Evolutionary conservation across 2,888 invertebrate genomes (phyloP).

Genomic region (Calameuta filiformis): DNA sequence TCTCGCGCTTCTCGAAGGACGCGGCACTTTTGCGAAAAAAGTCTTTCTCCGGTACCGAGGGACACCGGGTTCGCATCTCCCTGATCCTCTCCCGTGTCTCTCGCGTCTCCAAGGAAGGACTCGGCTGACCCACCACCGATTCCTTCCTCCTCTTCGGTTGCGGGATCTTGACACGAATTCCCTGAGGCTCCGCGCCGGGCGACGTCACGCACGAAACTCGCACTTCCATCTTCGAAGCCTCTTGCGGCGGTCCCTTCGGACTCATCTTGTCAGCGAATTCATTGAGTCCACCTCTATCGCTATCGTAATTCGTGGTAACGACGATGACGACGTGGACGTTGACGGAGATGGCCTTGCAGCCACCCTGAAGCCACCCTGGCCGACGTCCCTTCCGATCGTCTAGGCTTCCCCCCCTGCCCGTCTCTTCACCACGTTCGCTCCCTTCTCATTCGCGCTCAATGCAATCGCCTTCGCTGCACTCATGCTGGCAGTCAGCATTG

Average conservation of each 20-base stretch:
- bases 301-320: no score
- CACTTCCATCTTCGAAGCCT: constrained; percentile 56
- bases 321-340: no score
- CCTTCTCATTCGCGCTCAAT: no score
- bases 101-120: constrained; percentile 38
- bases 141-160: constrained; percentile 56
- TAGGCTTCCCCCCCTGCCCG: not conserved
- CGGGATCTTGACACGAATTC: constrained; percentile 57
- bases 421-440: not conserved
- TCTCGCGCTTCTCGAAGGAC: constrained; percentile 56
- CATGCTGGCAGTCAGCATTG: no score
- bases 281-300: no score
- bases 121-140: constrained; percentile 14
- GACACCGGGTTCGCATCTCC: constrained; percentile 50
- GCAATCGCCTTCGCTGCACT: no score
- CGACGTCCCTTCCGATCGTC: no score
- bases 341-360: no score
- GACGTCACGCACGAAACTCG: constrained; percentile 55
- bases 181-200: constrained; percentile 58
- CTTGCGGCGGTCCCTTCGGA: constrained; percentile 56
- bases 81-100: constrained; percentile 8
- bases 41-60: constrained; percentile 58
- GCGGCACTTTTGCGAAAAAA: constrained; percentile 53
- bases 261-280: constrained; percentile 43
- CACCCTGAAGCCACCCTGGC: no score